Percentiles rank a stretch among this genome's conserved stretches.
Evolutionary conservation across 1,140 invertebrate genomes (phyloP).

Genomic region (Gonioctena quinquepunctata): DNA sequence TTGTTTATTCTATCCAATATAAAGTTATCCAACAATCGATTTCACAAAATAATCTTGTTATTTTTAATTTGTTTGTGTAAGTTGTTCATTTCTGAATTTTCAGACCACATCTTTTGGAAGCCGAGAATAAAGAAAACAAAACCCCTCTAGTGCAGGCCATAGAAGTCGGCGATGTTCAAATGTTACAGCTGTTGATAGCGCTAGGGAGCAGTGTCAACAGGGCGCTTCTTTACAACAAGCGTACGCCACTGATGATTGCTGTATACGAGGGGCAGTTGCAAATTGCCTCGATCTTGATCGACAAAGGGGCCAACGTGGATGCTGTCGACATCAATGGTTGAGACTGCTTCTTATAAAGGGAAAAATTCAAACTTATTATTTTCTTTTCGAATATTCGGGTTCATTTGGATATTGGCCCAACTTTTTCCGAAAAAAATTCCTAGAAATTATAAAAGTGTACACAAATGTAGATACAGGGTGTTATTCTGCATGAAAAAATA

Average conservation of each 20-base stretch:
- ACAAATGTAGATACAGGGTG: no score
- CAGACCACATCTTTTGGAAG: constrained; percentile 42
- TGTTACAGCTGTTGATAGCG: constrained; percentile 39
- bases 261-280: constrained; percentile 39
- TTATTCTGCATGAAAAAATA: no score
- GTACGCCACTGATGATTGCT: constrained; percentile 46
- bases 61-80: no score
- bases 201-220: constrained; percentile 45
- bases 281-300: constrained; percentile 53
- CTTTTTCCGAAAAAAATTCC: no score
- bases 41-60: no score
- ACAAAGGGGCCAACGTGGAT: constrained; percentile 47
- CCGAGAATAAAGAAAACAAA: constrained; percentile 43
- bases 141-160: constrained; percentile 44
- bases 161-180: constrained; percentile 31
- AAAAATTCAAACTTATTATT: background rate
- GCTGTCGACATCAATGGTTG: constrained; percentile 28
- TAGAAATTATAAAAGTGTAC: background rate
- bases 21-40: no score
- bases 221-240: constrained; percentile 20
- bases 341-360: no score
- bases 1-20: no score
- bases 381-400: no score
- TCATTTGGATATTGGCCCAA: no score
- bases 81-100: no score